Evolutionary conservation across 1,140 invertebrate species (phyloP), one percentile per base, ranked within the genome.

Genomic region (Cyrtorhinus lividipennis): DNA sequence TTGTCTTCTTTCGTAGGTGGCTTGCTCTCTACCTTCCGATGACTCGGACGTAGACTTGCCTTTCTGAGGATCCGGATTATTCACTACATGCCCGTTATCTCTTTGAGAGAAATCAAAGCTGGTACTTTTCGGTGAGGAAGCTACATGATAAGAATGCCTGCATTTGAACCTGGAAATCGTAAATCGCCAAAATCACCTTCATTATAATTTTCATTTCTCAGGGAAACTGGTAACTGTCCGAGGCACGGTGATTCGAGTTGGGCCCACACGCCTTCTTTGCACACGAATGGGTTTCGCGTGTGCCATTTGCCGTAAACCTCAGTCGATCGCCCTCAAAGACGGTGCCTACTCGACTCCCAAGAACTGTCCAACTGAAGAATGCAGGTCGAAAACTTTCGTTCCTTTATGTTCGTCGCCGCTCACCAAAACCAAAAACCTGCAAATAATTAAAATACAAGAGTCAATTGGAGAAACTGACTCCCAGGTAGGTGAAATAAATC

Each of bases 231-330:
- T 95, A 1, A 83, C 84, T 20, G 79, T 94, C 1, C 83, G 84
- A 71, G 93, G 93, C 0, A 92, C 88, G 64, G 87, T 96, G 0
- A 88, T 91, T 59, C 79, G 90, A 71, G 86, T 90, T 8, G 83
- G 88, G 18, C 83, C 83, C 72, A 78, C 86, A 2, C 86, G 84
- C 65, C 80, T 89, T 18, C 74, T 85, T 24, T 85, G 86, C 68
- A 82, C 81, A 15, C 83, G 83, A 70, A 79, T 95, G 74, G 83
- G 85, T n/a, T 95, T 94, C 76, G 75, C 72, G 25, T 88, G 86
- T 68, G 75, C 76, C n/a, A 77, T 74, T 44, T 97, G 93, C 76
- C 73, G 77, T 8, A 74, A 73, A 22, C 73, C 79, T 24, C 81
- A 85, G 71, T 75, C 79, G 66, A 71, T 86, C 2, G 72, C 76